phyloP scores from a whole-genome alignment of 2,888 invertebrate species.

The Tetragonisca angustula region DNA sequence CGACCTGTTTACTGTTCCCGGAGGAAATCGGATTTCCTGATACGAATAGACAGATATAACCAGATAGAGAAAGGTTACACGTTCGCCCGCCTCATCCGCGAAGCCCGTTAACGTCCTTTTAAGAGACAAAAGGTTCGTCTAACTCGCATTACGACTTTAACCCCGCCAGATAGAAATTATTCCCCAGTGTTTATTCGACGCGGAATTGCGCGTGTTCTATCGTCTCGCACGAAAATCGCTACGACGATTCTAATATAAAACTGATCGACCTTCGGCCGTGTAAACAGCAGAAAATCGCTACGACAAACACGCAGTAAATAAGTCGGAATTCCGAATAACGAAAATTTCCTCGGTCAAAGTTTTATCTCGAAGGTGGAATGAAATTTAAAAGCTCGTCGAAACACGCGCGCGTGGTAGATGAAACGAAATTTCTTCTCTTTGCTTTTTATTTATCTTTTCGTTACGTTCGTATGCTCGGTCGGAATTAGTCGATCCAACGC shows the following conservation, averaged over 20 bases:
- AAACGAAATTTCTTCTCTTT: no score
- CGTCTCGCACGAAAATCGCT: neutral
- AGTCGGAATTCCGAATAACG: neutral
- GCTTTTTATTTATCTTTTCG: neutral
- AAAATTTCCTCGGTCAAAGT: neutral
- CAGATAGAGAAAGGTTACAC: constrained; percentile 47
- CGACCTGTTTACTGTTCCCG: constrained; percentile 66
- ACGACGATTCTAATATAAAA: neutral
- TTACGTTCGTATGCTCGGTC: neutral
- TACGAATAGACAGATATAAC: constrained; percentile 55
- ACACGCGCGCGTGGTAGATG: no score
- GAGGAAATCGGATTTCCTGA: constrained; percentile 74
- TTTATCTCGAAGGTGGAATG: neutral
- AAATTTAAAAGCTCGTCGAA: no score
- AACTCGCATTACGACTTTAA: constrained; percentile 49
- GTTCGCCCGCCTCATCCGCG: constrained; percentile 47
- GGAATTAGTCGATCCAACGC: neutral
- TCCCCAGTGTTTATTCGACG: constrained; percentile 11
- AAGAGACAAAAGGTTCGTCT: constrained; percentile 52
- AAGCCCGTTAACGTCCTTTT: constrained; percentile 48
- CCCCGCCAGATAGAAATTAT: constrained; percentile 23
- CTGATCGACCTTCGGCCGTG: neutral
- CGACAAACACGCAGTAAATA: no score
- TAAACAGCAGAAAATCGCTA: no score
- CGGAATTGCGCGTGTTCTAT: constrained; percentile 8